Evolutionary conservation across 2,113 vertebrate genomes (phyloP).

Genomic region (Perca fluviatilis): DNA sequence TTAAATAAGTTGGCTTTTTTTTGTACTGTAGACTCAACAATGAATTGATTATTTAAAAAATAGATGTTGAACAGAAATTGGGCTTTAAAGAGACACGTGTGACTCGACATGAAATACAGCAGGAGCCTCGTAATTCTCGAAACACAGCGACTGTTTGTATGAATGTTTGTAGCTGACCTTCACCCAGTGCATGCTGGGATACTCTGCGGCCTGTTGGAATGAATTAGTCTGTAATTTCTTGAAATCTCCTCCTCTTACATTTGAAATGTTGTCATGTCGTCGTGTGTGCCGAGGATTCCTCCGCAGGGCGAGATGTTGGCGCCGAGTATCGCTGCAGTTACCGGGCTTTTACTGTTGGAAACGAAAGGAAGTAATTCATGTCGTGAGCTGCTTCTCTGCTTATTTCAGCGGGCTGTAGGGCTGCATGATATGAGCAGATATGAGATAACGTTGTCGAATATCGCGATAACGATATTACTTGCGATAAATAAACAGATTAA

Average conservation of each 20-base stretch:
- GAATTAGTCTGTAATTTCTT: conserved; percentile 24
- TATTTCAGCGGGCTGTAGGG: background rate
- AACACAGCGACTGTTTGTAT: background rate
- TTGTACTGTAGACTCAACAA: no score
- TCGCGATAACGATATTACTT: no score
- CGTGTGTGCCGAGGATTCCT: conserved; percentile 36
- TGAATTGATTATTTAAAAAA: background rate
- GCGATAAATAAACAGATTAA: no score
- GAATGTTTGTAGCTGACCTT: background rate
- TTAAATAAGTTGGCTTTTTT: background rate
- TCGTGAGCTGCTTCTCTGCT: conserved; percentile 5
- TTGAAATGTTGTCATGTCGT: conserved; percentile 26
- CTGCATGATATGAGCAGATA: no score
- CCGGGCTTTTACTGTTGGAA: conserved; percentile 26
- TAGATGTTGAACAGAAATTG: background rate
- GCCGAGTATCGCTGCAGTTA: conserved; percentile 41
- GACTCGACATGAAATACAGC: no score
- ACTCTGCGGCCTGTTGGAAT: background rate
- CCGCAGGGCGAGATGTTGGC: background rate
- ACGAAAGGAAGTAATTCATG: conserved; percentile 52
- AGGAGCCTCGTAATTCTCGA: background rate
- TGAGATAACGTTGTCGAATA: no score
- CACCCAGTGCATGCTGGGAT: no score
- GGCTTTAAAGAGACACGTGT: background rate
- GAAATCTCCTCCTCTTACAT: conserved; percentile 30